phyloP scores from a whole-genome alignment of 2,113 vertebrate genomes.

The Phaethon lepturus region DNA sequence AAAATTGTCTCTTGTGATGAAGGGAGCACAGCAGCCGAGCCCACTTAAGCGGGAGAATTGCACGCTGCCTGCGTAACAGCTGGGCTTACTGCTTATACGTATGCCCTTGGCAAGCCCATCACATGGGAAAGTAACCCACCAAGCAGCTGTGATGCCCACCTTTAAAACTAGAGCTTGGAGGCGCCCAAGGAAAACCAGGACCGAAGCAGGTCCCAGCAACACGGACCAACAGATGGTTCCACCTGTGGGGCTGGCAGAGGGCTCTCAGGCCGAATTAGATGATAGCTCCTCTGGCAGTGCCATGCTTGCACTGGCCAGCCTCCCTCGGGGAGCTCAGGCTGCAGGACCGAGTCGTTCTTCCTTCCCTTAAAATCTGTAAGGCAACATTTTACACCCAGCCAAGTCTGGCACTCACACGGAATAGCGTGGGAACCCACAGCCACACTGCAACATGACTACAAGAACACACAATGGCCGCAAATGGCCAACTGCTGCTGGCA shows the following conservation, averaged over 20 bases:
- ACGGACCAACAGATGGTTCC: neutral
- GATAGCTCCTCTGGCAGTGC: neutral
- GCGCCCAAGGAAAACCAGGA: neutral
- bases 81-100: neutral
- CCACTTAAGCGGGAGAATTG: neutral
- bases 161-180: neutral
- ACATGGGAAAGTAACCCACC: neutral
- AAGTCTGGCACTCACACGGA: rapidly evolving
- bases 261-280: neutral
- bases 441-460: rapidly evolving
- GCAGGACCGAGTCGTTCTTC: neutral
- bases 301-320: rapidly evolving
- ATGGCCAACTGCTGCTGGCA: neutral
- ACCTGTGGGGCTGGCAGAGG: neutral
- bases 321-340: rapidly evolving
- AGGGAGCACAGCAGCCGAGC: neutral
- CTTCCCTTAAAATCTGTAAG: neutral
- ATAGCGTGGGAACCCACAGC: neutral
- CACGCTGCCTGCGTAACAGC: rapidly evolving
- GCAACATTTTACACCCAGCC: rapidly evolving
- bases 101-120: neutral
- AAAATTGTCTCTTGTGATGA: neutral
- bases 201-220: neutral
- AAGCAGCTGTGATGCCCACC: neutral
- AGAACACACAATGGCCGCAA: neutral